These are phyloP conservation scores for Cetonia aurata DNA, from an alignment of 2,888 invertebrate genomes.

Conservation along the genomic window DNA sequence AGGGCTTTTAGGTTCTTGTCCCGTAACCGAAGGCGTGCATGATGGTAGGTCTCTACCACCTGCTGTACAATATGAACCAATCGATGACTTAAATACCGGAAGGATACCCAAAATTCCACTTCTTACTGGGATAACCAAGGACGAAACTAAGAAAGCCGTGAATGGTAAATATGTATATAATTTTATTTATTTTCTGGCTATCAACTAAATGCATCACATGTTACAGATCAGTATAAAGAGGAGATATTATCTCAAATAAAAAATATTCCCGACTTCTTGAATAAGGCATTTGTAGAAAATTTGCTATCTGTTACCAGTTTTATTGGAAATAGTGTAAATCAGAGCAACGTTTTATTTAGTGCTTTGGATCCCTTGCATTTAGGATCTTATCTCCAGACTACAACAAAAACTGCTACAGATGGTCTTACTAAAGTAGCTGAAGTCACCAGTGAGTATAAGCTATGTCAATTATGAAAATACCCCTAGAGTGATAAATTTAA, in stretches of 20 bases:
- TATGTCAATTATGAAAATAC: neutral
- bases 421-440: slow-evolving; percentile 72
- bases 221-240: slow-evolving; percentile 59
- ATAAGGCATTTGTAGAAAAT: slow-evolving; percentile 63
- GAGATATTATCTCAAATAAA: slow-evolving; percentile 64
- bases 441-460: slow-evolving; percentile 68
- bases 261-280: slow-evolving; percentile 65
- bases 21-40: slow-evolving; percentile 76
- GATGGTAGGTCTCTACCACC: slow-evolving; percentile 78
- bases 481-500: neutral
- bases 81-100: slow-evolving; percentile 71
- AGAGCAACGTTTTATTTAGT: slow-evolving; percentile 44
- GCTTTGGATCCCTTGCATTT: slow-evolving; percentile 58
- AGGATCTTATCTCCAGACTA: slow-evolving; percentile 60
- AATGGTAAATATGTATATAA: slow-evolving; percentile 64
- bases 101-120: slow-evolving; percentile 73
- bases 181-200: neutral
- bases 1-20: slow-evolving; percentile 74
- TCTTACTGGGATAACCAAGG: slow-evolving; percentile 79
- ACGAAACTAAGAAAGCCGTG: slow-evolving; percentile 77
- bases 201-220: slow-evolving; percentile 31
- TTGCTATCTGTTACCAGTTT: slow-evolving; percentile 63
- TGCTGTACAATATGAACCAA: slow-evolving; percentile 73
- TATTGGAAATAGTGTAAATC: slow-evolving; percentile 48
- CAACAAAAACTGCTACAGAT: slow-evolving; percentile 62